Evolutionary conservation across 1,140 invertebrate genomes (phyloP).

Genomic region (Xylocopa sonorina): DNA sequence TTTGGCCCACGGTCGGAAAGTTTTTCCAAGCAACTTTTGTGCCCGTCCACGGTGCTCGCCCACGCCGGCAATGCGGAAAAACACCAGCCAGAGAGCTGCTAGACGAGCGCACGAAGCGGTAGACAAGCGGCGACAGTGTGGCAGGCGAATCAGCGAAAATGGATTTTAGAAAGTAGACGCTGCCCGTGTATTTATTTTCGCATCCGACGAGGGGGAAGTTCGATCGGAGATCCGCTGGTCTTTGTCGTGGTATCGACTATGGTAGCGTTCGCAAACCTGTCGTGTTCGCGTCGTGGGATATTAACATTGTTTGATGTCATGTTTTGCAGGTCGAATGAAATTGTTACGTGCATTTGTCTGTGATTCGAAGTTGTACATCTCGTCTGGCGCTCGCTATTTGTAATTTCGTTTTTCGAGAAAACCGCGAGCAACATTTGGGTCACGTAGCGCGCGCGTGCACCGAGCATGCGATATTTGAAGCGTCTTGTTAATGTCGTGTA

Average conservation of each 20-base stretch:
- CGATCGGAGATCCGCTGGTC: neutral
- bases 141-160: constrained; percentile 42
- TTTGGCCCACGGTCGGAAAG: constrained; percentile 60
- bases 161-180: neutral
- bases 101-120: constrained; percentile 46
- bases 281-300: too few species aligned
- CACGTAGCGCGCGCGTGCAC: neutral
- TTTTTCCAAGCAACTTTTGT: constrained; percentile 62
- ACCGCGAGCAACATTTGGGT: neutral
- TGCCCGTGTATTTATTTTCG: neutral
- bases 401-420: neutral
- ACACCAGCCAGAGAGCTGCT: constrained; percentile 38
- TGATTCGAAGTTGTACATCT: neutral
- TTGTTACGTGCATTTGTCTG: too few species aligned
- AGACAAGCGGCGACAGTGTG: constrained; percentile 16
- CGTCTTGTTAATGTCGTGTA: constrained; percentile 29
- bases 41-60: constrained; percentile 21
- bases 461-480: constrained; percentile 18
- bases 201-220: neutral
- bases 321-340: too few species aligned
- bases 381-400: constrained; percentile 9
- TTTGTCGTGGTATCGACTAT: neutral
- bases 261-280: neutral
- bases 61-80: constrained; percentile 57
- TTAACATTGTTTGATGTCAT: too few species aligned